Conservation (phyloP, 2,797 vertebrate genomes). For the Coccyzus lansbergi region DNA sequence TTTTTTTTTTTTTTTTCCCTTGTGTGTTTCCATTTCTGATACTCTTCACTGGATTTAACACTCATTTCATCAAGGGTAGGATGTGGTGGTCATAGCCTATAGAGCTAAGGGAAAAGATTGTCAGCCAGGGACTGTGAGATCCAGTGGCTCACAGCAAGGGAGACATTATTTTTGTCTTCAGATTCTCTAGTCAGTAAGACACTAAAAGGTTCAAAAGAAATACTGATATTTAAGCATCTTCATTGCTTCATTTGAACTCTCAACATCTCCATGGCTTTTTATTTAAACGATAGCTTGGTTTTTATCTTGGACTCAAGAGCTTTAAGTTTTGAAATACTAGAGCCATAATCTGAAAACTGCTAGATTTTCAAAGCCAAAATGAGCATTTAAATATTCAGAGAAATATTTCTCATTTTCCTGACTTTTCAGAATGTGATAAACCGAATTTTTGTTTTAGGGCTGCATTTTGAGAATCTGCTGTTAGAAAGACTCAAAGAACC, state of each 20-base stretch:
- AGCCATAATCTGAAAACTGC: background rate
- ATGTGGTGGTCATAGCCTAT: constrained; percentile 25
- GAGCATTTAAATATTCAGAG: background rate
- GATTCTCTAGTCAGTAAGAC: constrained; percentile 56
- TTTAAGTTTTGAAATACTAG: constrained; percentile 55
- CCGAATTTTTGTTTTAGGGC: constrained; percentile 9
- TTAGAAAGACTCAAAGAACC: background rate
- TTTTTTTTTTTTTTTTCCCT: too few relatives aligned
- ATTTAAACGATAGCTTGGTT: constrained; percentile 53
- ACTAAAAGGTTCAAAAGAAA: constrained; percentile 61
- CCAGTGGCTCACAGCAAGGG: constrained; percentile 56
- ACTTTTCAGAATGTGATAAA: background rate
- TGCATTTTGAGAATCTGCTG: background rate
- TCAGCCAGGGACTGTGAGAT: constrained; percentile 41
- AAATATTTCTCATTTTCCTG: background rate
- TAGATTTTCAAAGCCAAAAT: constrained; percentile 19
- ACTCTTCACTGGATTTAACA: background rate
- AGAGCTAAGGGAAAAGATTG: constrained; percentile 60
- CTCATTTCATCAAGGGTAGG: constrained; percentile 15
- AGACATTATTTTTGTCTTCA: constrained; percentile 32
- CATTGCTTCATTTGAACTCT: constrained; percentile 42
- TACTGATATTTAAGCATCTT: constrained; percentile 27
- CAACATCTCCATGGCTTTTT: constrained; percentile 31
- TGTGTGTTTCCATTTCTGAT: constrained; percentile 25
- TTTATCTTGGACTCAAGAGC: constrained; percentile 49